Conservation (phyloP, 2,113 vertebrate species). For the Edolisoma coerulescens region DNA sequence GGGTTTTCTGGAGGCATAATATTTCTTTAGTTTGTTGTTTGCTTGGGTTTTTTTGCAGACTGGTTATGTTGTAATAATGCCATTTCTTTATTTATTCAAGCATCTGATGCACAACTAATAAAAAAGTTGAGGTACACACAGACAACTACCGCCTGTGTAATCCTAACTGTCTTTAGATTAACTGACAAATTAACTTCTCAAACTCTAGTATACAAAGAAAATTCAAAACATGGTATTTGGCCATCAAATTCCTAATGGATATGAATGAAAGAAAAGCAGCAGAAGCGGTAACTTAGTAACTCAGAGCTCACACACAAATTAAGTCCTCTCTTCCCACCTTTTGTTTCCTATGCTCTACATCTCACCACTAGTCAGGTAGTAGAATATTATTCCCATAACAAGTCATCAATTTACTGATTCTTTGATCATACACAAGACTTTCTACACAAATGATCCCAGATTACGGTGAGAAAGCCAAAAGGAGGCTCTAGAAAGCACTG, state of each 20-base stretch:
- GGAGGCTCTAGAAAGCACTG: neutral
- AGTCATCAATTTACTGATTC: neutral
- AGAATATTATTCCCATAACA: neutral
- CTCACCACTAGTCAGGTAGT: neutral
- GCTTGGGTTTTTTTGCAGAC: rapidly evolving
- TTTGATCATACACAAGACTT: neutral
- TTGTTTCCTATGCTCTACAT: neutral
- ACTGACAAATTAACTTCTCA: neutral
- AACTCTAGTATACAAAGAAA: neutral
- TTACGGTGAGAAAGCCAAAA: neutral
- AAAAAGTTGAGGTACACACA: neutral
- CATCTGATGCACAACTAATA: neutral
- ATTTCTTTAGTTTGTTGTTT: neutral
- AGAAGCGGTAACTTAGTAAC: neutral
- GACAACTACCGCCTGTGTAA: neutral
- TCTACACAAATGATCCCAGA: neutral
- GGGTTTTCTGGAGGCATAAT: neutral
- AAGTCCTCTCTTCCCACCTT: neutral
- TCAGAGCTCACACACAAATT: neutral
- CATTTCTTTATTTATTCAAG: neutral
- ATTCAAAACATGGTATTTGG: neutral
- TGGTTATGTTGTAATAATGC: neutral
- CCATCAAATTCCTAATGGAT: neutral
- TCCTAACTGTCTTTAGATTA: neutral
- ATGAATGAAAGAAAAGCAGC: neutral